Percentiles rank a stretch among this genome's conserved stretches.
Evolutionary conservation across 2,888 invertebrate genomes (phyloP).

Genomic region (Phrixothrix hirtus): DNA sequence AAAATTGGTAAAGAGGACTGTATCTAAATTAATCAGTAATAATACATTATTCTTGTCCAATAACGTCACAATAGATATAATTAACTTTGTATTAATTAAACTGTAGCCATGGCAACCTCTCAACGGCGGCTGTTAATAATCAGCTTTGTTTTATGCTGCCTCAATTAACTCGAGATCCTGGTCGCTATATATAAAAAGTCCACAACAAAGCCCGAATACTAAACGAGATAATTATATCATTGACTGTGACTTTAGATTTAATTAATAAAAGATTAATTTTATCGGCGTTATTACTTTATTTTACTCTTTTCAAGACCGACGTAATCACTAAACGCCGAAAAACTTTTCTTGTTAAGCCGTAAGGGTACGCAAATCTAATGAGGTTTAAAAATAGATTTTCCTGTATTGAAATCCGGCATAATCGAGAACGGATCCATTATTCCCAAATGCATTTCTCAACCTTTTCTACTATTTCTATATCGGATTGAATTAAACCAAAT

Average conservation of each 20-base stretch:
- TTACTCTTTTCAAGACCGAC: too few relatives aligned
- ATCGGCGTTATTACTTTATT: too few relatives aligned
- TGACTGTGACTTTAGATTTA: too few relatives aligned
- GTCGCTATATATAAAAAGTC: conserved; percentile 8
- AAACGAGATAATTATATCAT: conserved; percentile 9
- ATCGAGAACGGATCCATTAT: conserved; percentile 27
- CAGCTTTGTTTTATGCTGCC: conserved; percentile 23
- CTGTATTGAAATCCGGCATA: conserved; percentile 19
- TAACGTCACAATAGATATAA: conserved; percentile 33
- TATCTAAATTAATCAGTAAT: conserved; percentile 26
- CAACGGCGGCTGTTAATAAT: conserved; percentile 21
- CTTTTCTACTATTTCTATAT: conserved; percentile 40
- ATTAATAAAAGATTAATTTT: too few relatives aligned
- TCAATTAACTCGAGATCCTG: conserved; percentile 20
- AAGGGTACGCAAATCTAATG: conserved; percentile 13
- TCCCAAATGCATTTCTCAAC: conserved; percentile 27
- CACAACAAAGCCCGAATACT: conserved; percentile 6
- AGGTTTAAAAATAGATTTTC: conserved; percentile 17
- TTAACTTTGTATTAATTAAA: conserved; percentile 35
- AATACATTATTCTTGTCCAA: conserved; percentile 25
- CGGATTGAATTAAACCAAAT: conserved; percentile 53
- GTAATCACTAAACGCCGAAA: not conserved
- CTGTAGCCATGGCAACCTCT: conserved; percentile 32
- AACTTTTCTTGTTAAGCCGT: not conserved
- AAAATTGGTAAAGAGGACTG: conserved; percentile 9